phyloP scores from a whole-genome alignment of 2,888 invertebrate species.

The Sisyra nigra region DNA sequence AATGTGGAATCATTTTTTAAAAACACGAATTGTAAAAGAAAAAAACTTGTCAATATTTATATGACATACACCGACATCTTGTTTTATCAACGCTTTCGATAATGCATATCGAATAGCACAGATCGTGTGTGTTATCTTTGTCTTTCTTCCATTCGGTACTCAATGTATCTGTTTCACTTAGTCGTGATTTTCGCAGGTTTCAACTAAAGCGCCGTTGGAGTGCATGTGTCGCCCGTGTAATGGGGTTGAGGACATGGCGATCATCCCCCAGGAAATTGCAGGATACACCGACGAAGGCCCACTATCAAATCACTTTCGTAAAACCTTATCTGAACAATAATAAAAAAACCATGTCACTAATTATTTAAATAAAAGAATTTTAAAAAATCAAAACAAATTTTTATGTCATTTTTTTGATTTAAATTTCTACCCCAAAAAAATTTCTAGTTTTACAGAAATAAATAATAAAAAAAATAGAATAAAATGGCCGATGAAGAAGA shows the following conservation, averaged over 20 bases:
- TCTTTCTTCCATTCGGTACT: too few species aligned
- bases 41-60: too few species aligned
- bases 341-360: not conserved
- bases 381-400: too few species aligned
- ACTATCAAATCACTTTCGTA: conserved; percentile 62
- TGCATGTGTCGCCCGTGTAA: conserved; percentile 92
- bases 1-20: too few species aligned
- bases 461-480: too few species aligned
- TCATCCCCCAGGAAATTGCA: conserved; percentile 80
- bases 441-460: too few species aligned
- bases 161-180: too few species aligned
- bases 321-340: conserved; percentile 40
- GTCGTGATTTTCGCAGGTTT: conserved; percentile 46
- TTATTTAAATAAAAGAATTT: conserved; percentile 1
- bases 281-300: conserved; percentile 72
- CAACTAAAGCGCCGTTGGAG: conserved; percentile 83
- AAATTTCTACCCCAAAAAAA: not conserved
- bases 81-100: not conserved
- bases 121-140: too few species aligned
- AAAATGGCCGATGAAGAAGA: too few species aligned
- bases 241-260: conserved; percentile 70
- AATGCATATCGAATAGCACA: not conserved
- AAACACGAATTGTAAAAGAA: too few species aligned
- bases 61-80: too few species aligned
- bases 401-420: not conserved